These are phyloP conservation scores for Deroplatys truncata DNA, from an alignment of 2,888 invertebrate genomes.

Conservation along the genomic window DNA sequence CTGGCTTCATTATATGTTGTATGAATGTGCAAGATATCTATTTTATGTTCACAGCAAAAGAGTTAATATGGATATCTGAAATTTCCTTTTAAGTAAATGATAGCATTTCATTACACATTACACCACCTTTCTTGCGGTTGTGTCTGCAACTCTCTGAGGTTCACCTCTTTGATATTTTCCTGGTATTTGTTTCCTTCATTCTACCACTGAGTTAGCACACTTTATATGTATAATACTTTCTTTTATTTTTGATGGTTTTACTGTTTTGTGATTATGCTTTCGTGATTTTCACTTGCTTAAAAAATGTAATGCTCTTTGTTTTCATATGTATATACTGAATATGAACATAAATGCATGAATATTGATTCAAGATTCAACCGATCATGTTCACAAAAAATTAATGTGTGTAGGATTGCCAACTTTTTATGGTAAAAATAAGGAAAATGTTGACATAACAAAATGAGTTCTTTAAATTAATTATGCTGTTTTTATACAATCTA, in stretches of 20 bases:
- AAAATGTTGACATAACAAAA: too few species aligned
- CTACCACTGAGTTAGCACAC: background rate
- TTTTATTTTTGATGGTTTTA: too few species aligned
- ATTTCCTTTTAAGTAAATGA: background rate
- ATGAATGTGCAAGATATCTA: background rate
- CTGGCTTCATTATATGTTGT: background rate
- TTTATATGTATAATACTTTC: too few species aligned
- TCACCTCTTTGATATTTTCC: background rate
- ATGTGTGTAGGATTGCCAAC: background rate
- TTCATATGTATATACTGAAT: background rate
- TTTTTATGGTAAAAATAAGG: too few species aligned
- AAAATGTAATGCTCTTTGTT: background rate
- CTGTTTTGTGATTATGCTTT: too few species aligned
- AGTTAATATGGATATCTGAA: background rate
- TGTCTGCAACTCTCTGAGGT: background rate
- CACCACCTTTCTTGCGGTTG: background rate
- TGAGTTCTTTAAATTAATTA: too few species aligned
- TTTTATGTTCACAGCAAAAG: background rate
- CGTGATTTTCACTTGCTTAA: too few species aligned
- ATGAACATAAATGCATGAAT: too few species aligned
- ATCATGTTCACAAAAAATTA: background rate
- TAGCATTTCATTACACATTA: background rate
- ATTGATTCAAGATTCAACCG: background rate
- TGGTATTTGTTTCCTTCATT: background rate
- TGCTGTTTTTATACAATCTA: too few species aligned